Percentiles rank a stretch among this genome's conserved stretches.
Conservation (phyloP, 2,888 invertebrate species). For the Phaedon cochleariae region DNA sequence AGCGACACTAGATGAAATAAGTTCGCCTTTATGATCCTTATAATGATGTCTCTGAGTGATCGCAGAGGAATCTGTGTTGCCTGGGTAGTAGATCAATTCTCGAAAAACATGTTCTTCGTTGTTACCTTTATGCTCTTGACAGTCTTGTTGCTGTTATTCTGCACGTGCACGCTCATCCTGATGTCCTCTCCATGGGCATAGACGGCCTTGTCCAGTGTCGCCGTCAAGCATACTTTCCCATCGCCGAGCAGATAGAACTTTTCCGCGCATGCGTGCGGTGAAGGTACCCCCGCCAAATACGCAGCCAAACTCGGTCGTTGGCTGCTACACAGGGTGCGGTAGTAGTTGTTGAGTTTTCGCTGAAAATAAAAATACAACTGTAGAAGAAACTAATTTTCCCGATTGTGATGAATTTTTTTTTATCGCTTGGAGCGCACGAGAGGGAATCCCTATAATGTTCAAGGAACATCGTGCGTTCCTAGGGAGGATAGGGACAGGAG, state of each 20-base stretch:
- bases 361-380: neutral
- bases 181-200: constrained; percentile 87
- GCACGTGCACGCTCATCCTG: constrained; percentile 75
- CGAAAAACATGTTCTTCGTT: no score
- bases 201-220: constrained; percentile 81
- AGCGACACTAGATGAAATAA: no score
- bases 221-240: constrained; percentile 81
- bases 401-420: no score
- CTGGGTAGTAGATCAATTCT: no score
- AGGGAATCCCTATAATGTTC: no score
- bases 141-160: constrained; percentile 85
- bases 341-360: constrained; percentile 25
- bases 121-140: constrained; percentile 83
- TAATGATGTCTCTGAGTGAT: no score
- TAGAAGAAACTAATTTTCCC: no score
- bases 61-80: no score
- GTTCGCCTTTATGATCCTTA: no score
- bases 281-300: constrained; percentile 62
- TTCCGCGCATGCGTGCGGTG: constrained; percentile 77
- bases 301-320: constrained; percentile 56
- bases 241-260: constrained; percentile 88
- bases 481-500: no score
- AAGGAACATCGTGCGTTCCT: no score
- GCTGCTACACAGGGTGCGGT: constrained; percentile 54
- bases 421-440: no score